Conservation (phyloP, 2,888 invertebrate species). For the Noctua janthina region DNA sequence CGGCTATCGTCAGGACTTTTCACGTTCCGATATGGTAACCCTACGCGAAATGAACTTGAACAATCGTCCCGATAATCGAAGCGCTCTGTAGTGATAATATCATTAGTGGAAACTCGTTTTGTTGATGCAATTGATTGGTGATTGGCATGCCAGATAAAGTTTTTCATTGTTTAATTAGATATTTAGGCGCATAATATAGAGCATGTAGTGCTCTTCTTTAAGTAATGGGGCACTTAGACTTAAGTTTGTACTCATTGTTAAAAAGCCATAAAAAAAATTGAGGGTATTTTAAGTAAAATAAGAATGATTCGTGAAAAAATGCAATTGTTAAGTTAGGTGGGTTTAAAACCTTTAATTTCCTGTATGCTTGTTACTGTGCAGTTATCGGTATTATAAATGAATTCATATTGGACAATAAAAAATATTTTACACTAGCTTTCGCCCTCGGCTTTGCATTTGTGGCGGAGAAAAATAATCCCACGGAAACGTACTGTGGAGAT, state of each 20-base stretch:
- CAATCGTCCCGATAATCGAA: conserved; percentile 63
- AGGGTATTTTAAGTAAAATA: not conserved
- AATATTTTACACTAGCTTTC: not conserved
- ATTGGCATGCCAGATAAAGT: conserved; percentile 4
- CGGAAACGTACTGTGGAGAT: not conserved
- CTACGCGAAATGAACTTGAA: conserved; percentile 30
- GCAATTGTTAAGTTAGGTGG: too few species aligned
- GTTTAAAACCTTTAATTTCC: not conserved
- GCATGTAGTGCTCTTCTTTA: too few species aligned
- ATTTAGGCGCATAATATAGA: too few species aligned
- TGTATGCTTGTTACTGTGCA: not conserved
- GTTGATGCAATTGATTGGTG: conserved; percentile 37
- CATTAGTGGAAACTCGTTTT: conserved; percentile 50
- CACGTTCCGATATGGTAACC: not conserved
- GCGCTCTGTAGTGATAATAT: conserved; percentile 56
- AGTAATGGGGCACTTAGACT: too few species aligned
- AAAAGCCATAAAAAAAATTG: too few species aligned
- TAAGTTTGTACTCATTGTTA: too few species aligned
- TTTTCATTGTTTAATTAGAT: too few species aligned
- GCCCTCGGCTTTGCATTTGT: not conserved
- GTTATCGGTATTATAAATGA: not conserved
- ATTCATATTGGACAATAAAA: not conserved
- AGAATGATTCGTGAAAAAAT: not conserved
- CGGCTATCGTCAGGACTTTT: not conserved
- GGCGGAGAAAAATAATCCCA: not conserved